These are phyloP conservation scores for Listronotus bonariensis DNA, from an alignment of 1,140 invertebrate genomes.

Conservation along the genomic window DNA sequence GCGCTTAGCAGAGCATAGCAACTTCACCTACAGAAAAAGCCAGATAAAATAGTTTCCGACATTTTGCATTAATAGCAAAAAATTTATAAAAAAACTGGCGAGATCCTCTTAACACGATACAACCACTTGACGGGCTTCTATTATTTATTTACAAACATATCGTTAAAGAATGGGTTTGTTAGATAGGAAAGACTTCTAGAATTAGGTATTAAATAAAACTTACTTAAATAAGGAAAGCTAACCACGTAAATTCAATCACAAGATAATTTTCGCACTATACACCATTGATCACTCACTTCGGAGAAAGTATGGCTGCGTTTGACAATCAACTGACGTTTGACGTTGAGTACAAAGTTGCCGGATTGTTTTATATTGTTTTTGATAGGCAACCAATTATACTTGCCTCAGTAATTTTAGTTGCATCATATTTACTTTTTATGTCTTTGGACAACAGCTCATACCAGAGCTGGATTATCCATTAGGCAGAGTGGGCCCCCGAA, in stretches of 20 bases:
- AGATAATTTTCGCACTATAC: conserved; percentile 12
- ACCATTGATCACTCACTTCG: conserved; percentile 25
- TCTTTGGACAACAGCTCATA: too few species aligned
- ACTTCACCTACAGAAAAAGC: conserved; percentile 24
- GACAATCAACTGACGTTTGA: conserved; percentile 21
- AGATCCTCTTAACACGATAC: not conserved
- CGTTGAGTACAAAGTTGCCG: conserved; percentile 10
- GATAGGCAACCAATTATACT: too few species aligned
- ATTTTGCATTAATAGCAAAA: conserved; percentile 14
- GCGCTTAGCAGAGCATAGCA: conserved; percentile 21
- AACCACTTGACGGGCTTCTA: conserved; percentile 21
- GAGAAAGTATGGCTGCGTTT: conserved; percentile 29
- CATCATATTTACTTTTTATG: too few species aligned
- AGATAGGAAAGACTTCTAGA: too few species aligned
- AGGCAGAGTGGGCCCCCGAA: too few species aligned
- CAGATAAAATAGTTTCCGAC: conserved; percentile 10
- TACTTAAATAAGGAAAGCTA: conserved; percentile 7
- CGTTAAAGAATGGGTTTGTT: too few species aligned
- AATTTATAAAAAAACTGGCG: conserved; percentile 3
- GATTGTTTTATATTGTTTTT: not conserved
- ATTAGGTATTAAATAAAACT: conserved; percentile 3
- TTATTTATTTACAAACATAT: not conserved
- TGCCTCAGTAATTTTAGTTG: too few species aligned
- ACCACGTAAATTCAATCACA: not conserved
- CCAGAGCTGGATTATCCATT: too few species aligned